Evolutionary conservation across 2,888 invertebrate genomes (phyloP).

Genomic region (Leptinotarsa peninsularis): DNA sequence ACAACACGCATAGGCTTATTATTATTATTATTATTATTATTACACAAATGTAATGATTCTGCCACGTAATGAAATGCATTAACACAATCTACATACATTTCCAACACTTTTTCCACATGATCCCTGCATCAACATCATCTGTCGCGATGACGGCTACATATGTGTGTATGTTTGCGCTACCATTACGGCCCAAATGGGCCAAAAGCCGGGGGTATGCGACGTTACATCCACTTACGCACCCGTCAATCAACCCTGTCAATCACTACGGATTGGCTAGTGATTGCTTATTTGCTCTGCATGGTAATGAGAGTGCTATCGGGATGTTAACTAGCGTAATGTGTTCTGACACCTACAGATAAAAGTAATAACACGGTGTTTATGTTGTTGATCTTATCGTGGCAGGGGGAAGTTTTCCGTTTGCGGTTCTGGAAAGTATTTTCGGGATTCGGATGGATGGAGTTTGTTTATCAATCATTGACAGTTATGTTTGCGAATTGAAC

Average conservation of each 20-base stretch:
- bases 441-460: too few species aligned
- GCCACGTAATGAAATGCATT: neutral
- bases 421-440: neutral
- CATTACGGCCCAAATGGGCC: slow-evolving; percentile 61
- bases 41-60: too few species aligned
- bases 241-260: slow-evolving; percentile 61
- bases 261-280: slow-evolving; percentile 56
- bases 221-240: slow-evolving; percentile 53
- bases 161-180: slow-evolving; percentile 61
- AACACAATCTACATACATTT: neutral
- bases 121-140: slow-evolving; percentile 45
- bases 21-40: too few species aligned
- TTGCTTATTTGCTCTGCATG: slow-evolving; percentile 58
- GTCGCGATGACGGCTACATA: slow-evolving; percentile 51
- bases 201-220: slow-evolving; percentile 50
- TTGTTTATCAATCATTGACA: too few species aligned
- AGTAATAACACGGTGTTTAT: slow-evolving; percentile 29
- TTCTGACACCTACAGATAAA: slow-evolving; percentile 41
- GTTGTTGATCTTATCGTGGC: slow-evolving; percentile 14
- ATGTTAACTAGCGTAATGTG: slow-evolving; percentile 52
- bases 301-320: slow-evolving; percentile 52
- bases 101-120: slow-evolving; percentile 4
- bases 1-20: too few species aligned
- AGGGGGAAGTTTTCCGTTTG: neutral
- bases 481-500: too few species aligned